Percentiles rank a stretch among this genome's conserved stretches.
Evolutionary conservation across 2,888 invertebrate species (phyloP).

Genomic region (Oscheius sp.): DNA sequence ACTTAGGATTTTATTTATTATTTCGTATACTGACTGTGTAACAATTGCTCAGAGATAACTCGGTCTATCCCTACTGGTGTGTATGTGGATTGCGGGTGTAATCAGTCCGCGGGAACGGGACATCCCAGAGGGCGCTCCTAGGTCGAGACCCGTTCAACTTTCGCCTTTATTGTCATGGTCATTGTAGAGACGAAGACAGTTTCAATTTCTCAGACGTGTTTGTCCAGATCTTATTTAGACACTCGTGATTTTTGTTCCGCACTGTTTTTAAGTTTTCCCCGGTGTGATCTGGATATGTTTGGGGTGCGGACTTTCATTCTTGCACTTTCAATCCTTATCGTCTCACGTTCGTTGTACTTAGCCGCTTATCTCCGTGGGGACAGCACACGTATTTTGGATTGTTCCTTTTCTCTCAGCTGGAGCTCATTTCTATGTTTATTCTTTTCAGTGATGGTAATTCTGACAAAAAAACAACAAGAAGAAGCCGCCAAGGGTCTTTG

Average conservation of each 20-base stretch:
- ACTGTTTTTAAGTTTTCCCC: too few species aligned
- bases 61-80: constrained; percentile 10
- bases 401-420: not conserved
- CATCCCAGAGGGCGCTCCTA: constrained; percentile 9
- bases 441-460: constrained; percentile 64
- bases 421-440: constrained; percentile 4
- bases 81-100: constrained; percentile 14
- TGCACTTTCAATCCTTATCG: constrained; percentile 15
- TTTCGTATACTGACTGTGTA: not conserved
- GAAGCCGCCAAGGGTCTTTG: constrained; percentile 81
- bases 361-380: constrained; percentile 7
- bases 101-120: constrained; percentile 19
- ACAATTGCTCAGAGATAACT: constrained; percentile 12
- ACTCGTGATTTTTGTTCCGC: not conserved
- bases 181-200: too few species aligned
- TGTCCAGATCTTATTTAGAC: not conserved
- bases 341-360: constrained; percentile 29
- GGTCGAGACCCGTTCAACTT: not conserved
- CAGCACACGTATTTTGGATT: constrained; percentile 18
- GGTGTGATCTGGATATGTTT: too few species aligned
- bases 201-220: too few species aligned
- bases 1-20: not conserved
- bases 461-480: constrained; percentile 64
- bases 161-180: not conserved
- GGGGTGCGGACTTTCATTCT: not conserved